Evolutionary conservation across 1,140 invertebrate species (phyloP), one percentile per base, ranked within the genome.

Genomic region (Holotrichia oblita): DNA sequence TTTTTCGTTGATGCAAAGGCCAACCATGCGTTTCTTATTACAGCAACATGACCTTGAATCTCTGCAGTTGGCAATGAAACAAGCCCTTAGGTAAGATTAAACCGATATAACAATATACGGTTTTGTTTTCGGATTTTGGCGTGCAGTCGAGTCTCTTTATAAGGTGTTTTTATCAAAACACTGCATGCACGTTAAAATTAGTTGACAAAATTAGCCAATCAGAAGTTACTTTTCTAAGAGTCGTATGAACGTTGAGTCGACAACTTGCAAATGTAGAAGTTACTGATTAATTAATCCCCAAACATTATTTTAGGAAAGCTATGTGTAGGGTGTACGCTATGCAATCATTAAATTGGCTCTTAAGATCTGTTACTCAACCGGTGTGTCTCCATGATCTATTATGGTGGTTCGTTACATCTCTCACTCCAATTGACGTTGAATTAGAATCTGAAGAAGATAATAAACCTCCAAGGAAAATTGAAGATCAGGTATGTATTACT

Each of bases 261-360:
- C n/a, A 34, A 4, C 4, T 34, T 34, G 27, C 1, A 34, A 34
- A 34, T 34, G 27, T n/a, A 34, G 4, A 34, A 34, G 4, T 34
- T 34, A 34, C n/a, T 34, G 27, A 34, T 4, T 4, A 34, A 34
- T 34, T 34, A 34, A 34, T n/a, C 27, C 27, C 1, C 27, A 34
- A 34, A 34, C 1, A 2, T 44, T 17, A 40, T 61, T 61, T 44
- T 41, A 78, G 95, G 75, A 94, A 95, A 83, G 93, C 96, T 7
- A 93, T 95, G 0, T 97, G 95, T 84, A 88, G 96, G 79, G 93
- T 96, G 8, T 97, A 96, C 85, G 95, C 95, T 0, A 93, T 97
- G 90, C 93, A 93, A 91, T 96, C 97, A 0, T 89, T 99, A 74
- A 98, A 98, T 86, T 99, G 98, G 98, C 86, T 99, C 6, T 88